These are phyloP conservation scores for Probosciger aterrimus DNA, from an alignment of 2,113 vertebrate genomes.

Conservation along the genomic window DNA sequence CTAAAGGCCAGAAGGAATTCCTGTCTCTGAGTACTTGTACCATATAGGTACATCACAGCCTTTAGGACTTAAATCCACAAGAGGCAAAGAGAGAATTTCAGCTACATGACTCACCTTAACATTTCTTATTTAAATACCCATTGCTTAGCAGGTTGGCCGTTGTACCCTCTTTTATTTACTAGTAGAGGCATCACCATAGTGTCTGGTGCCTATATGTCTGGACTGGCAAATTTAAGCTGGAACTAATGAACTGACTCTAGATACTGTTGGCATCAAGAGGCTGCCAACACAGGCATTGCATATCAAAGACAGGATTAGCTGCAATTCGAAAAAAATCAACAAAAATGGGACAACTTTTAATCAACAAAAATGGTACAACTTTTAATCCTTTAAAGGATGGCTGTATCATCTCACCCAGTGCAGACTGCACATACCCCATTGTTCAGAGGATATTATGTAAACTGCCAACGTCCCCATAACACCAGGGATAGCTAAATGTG, in stretches of 20 bases:
- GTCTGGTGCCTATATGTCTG: conserved; percentile 32
- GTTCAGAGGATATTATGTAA: conserved; percentile 17
- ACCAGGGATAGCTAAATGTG: conserved; percentile 31
- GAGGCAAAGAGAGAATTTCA: neutral
- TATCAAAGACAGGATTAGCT: conserved; percentile 18
- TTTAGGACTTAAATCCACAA: neutral
- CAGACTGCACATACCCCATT: conserved; percentile 9
- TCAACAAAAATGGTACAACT: neutral
- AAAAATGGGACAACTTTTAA: neutral
- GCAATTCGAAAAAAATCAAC: neutral
- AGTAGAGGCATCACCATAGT: neutral
- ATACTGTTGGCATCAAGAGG: neutral
- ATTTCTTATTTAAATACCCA: neutral
- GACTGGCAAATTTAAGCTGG: neutral
- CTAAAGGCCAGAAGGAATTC: neutral
- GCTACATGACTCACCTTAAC: neutral
- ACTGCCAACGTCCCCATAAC: conserved; percentile 23
- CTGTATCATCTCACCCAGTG: conserved; percentile 3
- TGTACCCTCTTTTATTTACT: conserved; percentile 10
- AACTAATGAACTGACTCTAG: neutral
- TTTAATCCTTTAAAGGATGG: conserved; percentile 32
- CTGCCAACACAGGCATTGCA: neutral
- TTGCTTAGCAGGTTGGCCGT: neutral
- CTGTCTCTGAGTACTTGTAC: neutral
- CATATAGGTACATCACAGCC: neutral